Conservation (phyloP, 2,797 vertebrate genomes). For the Oreochromis mossambicus region DNA sequence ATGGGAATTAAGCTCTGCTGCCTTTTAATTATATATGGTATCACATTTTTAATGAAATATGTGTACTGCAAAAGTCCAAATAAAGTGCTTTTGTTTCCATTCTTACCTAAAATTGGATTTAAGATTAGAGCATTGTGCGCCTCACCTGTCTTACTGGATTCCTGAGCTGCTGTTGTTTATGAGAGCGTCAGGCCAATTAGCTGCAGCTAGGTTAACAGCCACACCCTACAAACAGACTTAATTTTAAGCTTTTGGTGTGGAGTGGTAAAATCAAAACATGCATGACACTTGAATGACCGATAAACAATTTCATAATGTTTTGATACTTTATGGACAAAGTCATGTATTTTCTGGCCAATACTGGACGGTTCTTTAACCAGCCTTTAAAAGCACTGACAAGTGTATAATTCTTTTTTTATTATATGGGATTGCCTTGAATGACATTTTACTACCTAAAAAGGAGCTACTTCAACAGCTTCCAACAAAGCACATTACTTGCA, state of each 20-base stretch:
- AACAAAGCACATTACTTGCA: neutral
- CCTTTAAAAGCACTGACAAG: neutral
- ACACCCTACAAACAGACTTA: neutral
- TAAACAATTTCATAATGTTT: neutral
- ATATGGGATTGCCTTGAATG: neutral
- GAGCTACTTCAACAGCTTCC: neutral
- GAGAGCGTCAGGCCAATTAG: accelerated
- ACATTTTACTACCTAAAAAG: neutral
- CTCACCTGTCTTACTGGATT: neutral
- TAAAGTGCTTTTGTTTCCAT: neutral
- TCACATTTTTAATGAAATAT: neutral
- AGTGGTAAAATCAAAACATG: neutral
- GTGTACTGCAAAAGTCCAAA: neutral
- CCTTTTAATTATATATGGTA: conserved; percentile 26
- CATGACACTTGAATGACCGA: accelerated
- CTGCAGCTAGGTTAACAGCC: neutral
- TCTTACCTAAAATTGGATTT: neutral
- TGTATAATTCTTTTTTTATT: neutral
- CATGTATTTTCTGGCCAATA: neutral
- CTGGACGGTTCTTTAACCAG: neutral
- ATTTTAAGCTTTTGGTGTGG: neutral
- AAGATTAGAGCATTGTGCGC: neutral
- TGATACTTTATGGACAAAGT: neutral
- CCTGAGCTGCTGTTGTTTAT: neutral
- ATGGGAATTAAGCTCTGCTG: neutral